Evolutionary conservation across 2,113 vertebrate genomes (phyloP).

Genomic region (Promerops cafer): DNA sequence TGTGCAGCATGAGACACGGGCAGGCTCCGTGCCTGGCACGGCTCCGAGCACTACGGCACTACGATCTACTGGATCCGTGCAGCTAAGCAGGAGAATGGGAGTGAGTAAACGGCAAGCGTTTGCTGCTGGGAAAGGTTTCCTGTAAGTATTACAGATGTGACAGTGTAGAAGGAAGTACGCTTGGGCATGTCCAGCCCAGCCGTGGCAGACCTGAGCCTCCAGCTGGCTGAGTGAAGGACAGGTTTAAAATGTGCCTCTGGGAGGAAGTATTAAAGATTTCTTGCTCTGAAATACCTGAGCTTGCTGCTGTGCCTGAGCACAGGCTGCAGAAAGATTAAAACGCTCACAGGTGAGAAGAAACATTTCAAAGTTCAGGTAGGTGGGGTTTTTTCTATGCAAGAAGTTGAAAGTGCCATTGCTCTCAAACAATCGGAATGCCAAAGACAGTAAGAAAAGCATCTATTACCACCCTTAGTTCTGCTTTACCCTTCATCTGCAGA

Average conservation of each 20-base stretch:
- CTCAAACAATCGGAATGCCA: background rate
- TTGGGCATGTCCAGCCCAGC: background rate
- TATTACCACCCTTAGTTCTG: background rate
- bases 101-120: background rate
- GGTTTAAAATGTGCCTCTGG: background rate
- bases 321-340: background rate
- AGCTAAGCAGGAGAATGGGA: background rate
- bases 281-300: background rate
- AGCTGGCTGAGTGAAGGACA: background rate
- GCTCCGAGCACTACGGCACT: background rate
- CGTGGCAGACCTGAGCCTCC: background rate
- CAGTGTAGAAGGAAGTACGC: background rate
- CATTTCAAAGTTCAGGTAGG: background rate
- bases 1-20: background rate
- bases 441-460: background rate
- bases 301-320: background rate
- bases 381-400: background rate
- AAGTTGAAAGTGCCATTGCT: background rate
- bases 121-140: background rate
- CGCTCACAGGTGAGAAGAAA: accelerated
- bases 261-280: background rate
- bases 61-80: accelerated
- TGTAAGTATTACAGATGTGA: accelerated
- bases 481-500: background rate
- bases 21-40: background rate